phyloP scores from a whole-genome alignment of 2,113 vertebrate species.

The Cromileptes altivelis region DNA sequence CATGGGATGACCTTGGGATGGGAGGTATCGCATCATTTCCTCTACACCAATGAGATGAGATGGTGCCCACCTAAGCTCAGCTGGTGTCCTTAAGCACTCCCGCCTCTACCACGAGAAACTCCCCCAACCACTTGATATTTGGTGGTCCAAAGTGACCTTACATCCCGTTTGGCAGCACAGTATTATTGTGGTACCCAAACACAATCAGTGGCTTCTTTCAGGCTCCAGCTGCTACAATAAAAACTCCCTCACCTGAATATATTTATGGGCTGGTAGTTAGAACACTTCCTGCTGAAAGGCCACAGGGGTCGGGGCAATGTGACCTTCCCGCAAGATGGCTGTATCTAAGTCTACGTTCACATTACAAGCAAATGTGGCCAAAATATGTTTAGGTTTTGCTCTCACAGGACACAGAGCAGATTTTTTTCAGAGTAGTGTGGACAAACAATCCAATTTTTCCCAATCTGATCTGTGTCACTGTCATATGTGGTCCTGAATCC shows the following conservation, averaged over 20 bases:
- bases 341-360: no score
- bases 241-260: conserved; percentile 46
- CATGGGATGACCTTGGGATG: conserved; percentile 80
- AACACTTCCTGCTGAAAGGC: conserved; percentile 12
- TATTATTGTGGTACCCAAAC: conserved; percentile 18
- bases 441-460: no score
- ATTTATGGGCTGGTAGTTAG: conserved; percentile 14
- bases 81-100: conserved; percentile 69
- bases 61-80: conserved; percentile 70
- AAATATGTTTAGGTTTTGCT: no score
- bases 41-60: conserved; percentile 67
- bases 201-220: conserved; percentile 43
- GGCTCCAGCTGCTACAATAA: conserved; percentile 36
- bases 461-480: no score
- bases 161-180: conserved; percentile 51
- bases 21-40: conserved; percentile 77
- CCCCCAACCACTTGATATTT: conserved; percentile 52
- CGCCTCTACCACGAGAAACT: conserved; percentile 46
- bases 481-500: no score
- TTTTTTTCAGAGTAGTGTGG: no score
- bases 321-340: not conserved
- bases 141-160: conserved; percentile 56
- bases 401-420: no score
- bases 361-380: no score
- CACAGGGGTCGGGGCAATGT: conserved; percentile 8